These are phyloP conservation scores for Euplagia quadripunctaria DNA, from an alignment of 2,888 invertebrate species.

Conservation along the genomic window DNA sequence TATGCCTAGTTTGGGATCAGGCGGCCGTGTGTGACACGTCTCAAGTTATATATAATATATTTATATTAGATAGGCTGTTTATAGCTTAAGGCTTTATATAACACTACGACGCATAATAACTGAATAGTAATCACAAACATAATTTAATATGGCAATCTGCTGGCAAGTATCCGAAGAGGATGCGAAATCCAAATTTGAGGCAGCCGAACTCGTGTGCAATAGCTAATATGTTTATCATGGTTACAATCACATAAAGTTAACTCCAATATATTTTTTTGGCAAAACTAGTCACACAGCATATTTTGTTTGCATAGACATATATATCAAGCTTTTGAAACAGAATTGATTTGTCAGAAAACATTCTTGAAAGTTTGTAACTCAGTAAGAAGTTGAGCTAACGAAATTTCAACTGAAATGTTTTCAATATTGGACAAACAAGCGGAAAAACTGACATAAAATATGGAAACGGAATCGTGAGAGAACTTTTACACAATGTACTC, in stretches of 20 bases:
- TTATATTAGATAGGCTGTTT: too few species aligned
- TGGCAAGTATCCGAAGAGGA: too few species aligned
- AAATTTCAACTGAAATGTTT: slow-evolving; percentile 32
- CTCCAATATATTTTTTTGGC: not conserved
- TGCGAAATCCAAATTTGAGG: too few species aligned
- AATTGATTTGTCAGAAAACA: slow-evolving; percentile 32
- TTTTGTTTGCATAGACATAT: slow-evolving; percentile 23
- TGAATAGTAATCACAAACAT: too few species aligned
- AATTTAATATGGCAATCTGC: too few species aligned
- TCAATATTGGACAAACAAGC: slow-evolving; percentile 33
- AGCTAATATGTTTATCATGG: not conserved
- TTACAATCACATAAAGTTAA: not conserved
- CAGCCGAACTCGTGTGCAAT: too few species aligned
- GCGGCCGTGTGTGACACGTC: too few species aligned
- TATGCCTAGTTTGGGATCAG: too few species aligned
- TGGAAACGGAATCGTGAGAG: slow-evolving; percentile 24
- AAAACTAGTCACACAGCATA: slow-evolving; percentile 8
- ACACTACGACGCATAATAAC: too few species aligned
- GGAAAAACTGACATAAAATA: slow-evolving; percentile 27
- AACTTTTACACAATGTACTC: slow-evolving; percentile 21
- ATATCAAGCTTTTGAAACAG: slow-evolving; percentile 9
- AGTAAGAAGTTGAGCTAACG: slow-evolving; percentile 27
- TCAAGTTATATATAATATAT: too few species aligned
- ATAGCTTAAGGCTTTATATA: too few species aligned
- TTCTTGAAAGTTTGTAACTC: slow-evolving; percentile 29